phyloP scores from a whole-genome alignment of 2,797 vertebrate genomes.

The Myotis vivesi region DNA sequence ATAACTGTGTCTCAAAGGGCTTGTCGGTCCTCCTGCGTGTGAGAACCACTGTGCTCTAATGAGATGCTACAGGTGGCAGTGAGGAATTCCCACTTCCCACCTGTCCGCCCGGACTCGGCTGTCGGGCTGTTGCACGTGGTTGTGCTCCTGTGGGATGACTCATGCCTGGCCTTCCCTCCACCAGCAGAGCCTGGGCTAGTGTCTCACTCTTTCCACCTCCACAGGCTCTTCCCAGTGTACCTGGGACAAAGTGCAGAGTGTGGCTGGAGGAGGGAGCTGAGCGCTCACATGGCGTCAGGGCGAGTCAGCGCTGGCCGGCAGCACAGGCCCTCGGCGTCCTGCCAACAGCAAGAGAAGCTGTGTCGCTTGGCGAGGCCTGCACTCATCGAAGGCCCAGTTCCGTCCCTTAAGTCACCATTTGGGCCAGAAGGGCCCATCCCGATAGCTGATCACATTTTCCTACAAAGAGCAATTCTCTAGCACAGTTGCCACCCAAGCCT shows the following conservation, averaged over 20 bases:
- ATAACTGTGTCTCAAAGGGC: not conserved
- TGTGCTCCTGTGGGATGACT: rapidly evolving
- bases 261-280: not conserved
- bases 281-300: not conserved
- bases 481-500: not conserved
- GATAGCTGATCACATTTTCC: constrained; percentile 74
- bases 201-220: not conserved
- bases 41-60: not conserved
- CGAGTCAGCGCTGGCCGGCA: constrained; percentile 60
- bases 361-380: constrained; percentile 3
- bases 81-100: not conserved
- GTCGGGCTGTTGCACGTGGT: rapidly evolving
- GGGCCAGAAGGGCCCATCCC: constrained; percentile 9
- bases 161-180: rapidly evolving
- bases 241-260: not conserved
- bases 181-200: not conserved
- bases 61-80: not conserved
- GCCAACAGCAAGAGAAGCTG: constrained; percentile 52
- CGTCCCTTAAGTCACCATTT: constrained; percentile 50
- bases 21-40: not conserved
- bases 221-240: not conserved
- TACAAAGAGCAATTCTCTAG: not conserved
- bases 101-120: not conserved
- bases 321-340: constrained; percentile 48
- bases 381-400: constrained; percentile 60